phyloP scores from a whole-genome alignment of 1,140 invertebrate genomes.

The Bombus waltoni region DNA sequence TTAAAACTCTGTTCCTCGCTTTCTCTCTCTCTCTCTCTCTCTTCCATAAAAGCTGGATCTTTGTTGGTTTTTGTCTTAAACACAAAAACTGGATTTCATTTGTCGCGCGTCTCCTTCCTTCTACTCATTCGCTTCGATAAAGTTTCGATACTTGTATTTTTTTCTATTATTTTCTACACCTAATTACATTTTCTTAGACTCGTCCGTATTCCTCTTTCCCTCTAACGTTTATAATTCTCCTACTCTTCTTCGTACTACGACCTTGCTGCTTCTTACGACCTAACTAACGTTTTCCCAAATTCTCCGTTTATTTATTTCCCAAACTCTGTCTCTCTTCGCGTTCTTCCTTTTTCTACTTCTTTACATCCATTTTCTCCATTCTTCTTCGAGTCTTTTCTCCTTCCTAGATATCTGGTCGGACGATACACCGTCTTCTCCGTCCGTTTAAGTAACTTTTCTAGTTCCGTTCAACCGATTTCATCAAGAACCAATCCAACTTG shows the following conservation, averaged over 20 bases:
- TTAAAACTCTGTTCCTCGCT: no score
- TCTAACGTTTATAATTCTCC: not conserved
- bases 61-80: not conserved
- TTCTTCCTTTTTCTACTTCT: not conserved
- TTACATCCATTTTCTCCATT: no score
- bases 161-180: slow-evolving; percentile 9
- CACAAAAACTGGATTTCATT: not conserved
- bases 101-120: not conserved
- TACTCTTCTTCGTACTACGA: not conserved
- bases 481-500: not conserved
- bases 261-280: not conserved
- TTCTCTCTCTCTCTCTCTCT: not conserved
- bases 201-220: not conserved
- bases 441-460: not conserved
- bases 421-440: not conserved
- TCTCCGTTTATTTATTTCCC: not conserved
- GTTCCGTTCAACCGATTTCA: not conserved
- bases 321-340: not conserved
- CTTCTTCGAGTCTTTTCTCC: no score
- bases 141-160: not conserved
- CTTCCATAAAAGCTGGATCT: not conserved
- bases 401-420: no score
- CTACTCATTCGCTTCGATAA: not conserved
- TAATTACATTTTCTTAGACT: slow-evolving; percentile 29
- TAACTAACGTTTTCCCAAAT: not conserved